These are phyloP conservation scores for Smutsia gigantea DNA, from an alignment of 2,797 vertebrate genomes.

Conservation along the genomic window DNA sequence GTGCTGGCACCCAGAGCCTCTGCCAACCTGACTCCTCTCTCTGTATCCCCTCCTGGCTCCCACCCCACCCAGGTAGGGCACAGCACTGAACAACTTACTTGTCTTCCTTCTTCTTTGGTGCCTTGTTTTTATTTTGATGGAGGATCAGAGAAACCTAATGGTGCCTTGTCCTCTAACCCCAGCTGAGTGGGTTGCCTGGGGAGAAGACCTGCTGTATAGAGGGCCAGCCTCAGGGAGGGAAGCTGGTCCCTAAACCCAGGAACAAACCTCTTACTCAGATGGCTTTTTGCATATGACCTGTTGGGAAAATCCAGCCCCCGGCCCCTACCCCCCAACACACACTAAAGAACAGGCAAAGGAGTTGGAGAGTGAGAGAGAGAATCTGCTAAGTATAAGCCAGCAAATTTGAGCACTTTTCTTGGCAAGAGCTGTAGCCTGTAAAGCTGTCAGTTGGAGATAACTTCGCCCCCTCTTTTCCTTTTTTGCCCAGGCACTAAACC, in stretches of 20 bases:
- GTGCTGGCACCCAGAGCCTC: neutral
- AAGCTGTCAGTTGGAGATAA: neutral
- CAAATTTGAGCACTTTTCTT: neutral
- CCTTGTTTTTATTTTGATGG: neutral
- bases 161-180: neutral
- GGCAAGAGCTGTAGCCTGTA: neutral
- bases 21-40: neutral
- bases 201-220: neutral
- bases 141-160: neutral
- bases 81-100: neutral
- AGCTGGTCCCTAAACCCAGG: rapidly evolving
- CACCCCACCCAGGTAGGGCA: neutral
- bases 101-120: neutral
- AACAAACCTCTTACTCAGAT: neutral
- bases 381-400: neutral
- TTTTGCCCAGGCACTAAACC: neutral
- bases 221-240: neutral
- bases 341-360: neutral
- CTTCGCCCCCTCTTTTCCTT: neutral
- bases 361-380: neutral
- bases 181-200: neutral
- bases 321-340: neutral
- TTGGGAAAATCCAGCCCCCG: neutral
- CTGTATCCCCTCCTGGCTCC: neutral
- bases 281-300: rapidly evolving